Base-by-base conservation (phyloP, 2,888 invertebrate genomes). In the Andrena flavipes region DNA sequence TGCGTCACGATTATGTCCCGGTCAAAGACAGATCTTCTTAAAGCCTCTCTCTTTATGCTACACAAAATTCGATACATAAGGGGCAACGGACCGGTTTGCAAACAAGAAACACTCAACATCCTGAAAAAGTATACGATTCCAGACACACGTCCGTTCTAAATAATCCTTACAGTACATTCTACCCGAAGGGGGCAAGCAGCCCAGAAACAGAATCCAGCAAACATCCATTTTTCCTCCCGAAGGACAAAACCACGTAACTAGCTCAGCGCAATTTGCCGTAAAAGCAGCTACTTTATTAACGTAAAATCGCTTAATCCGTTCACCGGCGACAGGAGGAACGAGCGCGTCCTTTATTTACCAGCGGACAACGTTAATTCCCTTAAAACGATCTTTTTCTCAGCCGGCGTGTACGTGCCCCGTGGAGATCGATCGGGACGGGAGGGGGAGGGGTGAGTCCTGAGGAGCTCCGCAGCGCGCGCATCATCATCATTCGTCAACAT, bases 401-500 rank as follows among this genome's bases (percentile, higher is more conserved):
- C 10, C 6, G 33, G 33, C 23, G 8, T 33, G 54, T 51, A 29
- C 51, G 35, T 42, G 48, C 26, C 23, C 20, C 62, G 68, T 48
- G 63, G 54, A 51, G 42, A 75, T 63, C 75, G 74, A 79, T 84
- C 63, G 56, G 26, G 16, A 74, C 35, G n/a, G 56, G 26, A 2
- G 26, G 26, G 26, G 26, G 26, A 2, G 26, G 59, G 54, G 20
- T n/a, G 49, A 26, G 54, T 65, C 68, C 23, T 63, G 56, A 23
- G 62, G 49, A 35, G 71, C 49, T 33, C 20, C 33, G 63, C 71
- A 67, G 68, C 64, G 71, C 60, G 80, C 85, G 68, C 78, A 85
- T 87, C 86, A 85, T 87, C 86, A 85, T 87, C 90, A 84, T 91
- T 87, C 88, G 89, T 89, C 90, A 89, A 86, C 87, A 88, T 90